Evolutionary conservation across 2,888 invertebrate genomes (phyloP).

Genomic region (Cheilosia pagana): DNA sequence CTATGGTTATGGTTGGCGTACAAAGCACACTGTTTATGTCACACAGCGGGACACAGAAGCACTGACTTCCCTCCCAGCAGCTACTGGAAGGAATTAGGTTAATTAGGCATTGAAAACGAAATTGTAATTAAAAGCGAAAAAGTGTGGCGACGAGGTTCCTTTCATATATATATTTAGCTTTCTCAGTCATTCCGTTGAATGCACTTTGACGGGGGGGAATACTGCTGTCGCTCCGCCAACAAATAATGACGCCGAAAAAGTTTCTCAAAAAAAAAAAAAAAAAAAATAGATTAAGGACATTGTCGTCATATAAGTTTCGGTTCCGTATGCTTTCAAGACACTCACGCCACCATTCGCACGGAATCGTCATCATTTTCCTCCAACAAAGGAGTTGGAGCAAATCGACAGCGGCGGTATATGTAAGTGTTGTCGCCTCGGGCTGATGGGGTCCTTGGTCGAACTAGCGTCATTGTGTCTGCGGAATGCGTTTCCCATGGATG

Average conservation of each 20-base stretch:
- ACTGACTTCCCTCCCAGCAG: slow-evolving; percentile 57
- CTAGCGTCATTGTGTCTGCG: slow-evolving; percentile 57
- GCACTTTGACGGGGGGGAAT: slow-evolving; percentile 29
- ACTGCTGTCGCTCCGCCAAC: background rate
- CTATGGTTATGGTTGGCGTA: slow-evolving; percentile 24
- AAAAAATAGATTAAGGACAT: slow-evolving; percentile 18
- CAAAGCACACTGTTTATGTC: slow-evolving; percentile 26
- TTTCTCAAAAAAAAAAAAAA: background rate
- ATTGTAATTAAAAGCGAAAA: slow-evolving; percentile 74
- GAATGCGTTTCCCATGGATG: slow-evolving; percentile 30
- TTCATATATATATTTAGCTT: slow-evolving; percentile 68
- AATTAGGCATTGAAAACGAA: slow-evolving; percentile 74
- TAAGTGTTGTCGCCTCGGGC: slow-evolving; percentile 14
- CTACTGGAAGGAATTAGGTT: slow-evolving; percentile 71
- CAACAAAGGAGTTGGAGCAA: background rate
- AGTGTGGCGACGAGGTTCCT: slow-evolving; percentile 40
- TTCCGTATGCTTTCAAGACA: slow-evolving; percentile 56
- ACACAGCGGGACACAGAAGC: slow-evolving; percentile 2
- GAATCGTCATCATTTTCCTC: slow-evolving; percentile 35
- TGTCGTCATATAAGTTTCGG: slow-evolving; percentile 26
- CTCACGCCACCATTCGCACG: slow-evolving; percentile 8
- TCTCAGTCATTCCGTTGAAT: slow-evolving; percentile 44
- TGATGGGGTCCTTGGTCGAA: slow-evolving; percentile 13
- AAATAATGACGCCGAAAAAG: slow-evolving; percentile 34
- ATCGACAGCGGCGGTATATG: slow-evolving; percentile 35